phyloP scores from a whole-genome alignment of 1,140 invertebrate species.

The Matsumurasca onukii region DNA sequence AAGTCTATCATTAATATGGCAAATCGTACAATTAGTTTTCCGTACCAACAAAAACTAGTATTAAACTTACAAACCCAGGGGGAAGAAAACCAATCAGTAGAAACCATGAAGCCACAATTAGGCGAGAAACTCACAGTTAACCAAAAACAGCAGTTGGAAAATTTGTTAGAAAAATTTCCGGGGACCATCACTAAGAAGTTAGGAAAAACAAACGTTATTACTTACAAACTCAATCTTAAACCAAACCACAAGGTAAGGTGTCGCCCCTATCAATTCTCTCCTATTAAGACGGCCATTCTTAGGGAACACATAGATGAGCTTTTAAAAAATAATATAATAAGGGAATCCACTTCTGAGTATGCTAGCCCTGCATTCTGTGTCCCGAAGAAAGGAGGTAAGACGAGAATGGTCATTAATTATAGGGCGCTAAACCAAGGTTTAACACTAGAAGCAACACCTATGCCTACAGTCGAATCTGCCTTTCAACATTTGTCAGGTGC shows the following conservation, averaged over 20 bases:
- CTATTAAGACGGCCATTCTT: neutral
- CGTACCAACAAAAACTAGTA: neutral
- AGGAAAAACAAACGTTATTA: neutral
- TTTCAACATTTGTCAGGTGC: neutral
- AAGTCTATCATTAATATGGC: neutral
- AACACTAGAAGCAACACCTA: neutral
- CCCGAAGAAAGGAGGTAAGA: conserved; percentile 16
- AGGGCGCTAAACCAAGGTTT: neutral
- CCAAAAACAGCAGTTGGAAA: neutral
- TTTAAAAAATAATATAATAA: neutral
- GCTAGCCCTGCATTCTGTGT: neutral
- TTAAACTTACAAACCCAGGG: neutral
- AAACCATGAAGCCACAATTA: neutral
- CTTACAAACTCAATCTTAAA: neutral
- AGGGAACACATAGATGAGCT: conserved; percentile 8
- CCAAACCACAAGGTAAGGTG: neutral
- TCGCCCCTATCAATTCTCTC: conserved; percentile 6
- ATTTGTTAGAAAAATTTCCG: neutral
- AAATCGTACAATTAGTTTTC: neutral
- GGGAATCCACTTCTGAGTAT: neutral
- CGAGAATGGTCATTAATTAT: conserved; percentile 3
- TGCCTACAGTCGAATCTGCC: neutral
- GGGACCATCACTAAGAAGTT: conserved; percentile 3
- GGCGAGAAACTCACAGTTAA: neutral
- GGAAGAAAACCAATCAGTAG: no score